Conservation (phyloP, 2,797 vertebrate species). For the Helostoma temminkii region DNA sequence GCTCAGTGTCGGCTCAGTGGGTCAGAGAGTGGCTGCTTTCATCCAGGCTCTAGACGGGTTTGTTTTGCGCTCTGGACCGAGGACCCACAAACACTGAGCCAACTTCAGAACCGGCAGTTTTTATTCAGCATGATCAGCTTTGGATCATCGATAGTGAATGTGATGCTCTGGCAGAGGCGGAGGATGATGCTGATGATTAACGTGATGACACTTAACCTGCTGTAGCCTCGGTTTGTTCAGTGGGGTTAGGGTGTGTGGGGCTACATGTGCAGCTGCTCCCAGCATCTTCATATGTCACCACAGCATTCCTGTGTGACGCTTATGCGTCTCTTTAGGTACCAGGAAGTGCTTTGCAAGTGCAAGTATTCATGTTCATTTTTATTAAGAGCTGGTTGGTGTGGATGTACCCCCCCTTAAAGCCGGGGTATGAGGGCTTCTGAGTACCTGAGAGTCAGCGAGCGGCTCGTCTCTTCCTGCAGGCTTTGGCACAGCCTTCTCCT, state of each 20-base stretch:
- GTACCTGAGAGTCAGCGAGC: slow-evolving; percentile 62
- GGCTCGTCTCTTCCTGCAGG: slow-evolving; percentile 61
- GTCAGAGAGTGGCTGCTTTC: slow-evolving; percentile 27
- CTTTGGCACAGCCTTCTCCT: slow-evolving; percentile 50
- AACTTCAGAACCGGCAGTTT: not conserved
- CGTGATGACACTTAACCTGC: slow-evolving; percentile 42
- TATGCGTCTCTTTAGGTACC: not conserved
- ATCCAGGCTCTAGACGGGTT: slow-evolving; percentile 23
- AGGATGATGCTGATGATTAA: slow-evolving; percentile 1
- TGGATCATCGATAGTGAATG: not conserved
- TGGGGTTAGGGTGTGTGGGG: not conserved
- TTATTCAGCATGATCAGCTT: not conserved
- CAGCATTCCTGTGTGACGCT: not conserved
- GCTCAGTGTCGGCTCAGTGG: slow-evolving; percentile 25
- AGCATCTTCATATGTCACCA: not conserved
- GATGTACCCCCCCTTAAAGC: slow-evolving; percentile 20
- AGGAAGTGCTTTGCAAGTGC: not conserved
- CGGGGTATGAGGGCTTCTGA: slow-evolving; percentile 31
- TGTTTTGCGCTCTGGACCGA: slow-evolving; percentile 29
- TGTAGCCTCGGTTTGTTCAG: slow-evolving; percentile 9
- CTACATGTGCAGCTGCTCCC: not conserved
- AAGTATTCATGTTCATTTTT: not conserved
- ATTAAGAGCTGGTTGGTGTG: not conserved
- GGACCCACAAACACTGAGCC: not conserved
- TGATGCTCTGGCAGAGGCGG: not conserved